phyloP scores from a whole-genome alignment of 2,113 vertebrate genomes.

The Sisor rabdophorus region DNA sequence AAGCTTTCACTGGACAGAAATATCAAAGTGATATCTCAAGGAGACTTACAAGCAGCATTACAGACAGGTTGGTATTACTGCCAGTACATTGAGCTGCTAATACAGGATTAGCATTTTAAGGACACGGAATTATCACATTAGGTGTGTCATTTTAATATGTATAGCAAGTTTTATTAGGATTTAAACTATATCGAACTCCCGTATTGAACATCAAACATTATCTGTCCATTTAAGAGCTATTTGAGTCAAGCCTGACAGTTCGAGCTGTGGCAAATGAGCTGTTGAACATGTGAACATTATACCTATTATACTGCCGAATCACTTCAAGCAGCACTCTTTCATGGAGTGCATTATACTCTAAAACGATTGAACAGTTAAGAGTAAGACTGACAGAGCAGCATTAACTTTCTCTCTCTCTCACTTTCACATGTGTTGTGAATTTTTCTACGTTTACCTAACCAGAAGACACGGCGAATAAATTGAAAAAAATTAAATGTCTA shows the following conservation, averaged over 20 bases:
- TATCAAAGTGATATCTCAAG: not conserved
- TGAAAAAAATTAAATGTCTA: slow-evolving; percentile 23
- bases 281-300: slow-evolving; percentile 9
- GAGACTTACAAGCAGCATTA: not conserved
- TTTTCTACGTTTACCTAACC: slow-evolving; percentile 11
- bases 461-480: slow-evolving; percentile 27
- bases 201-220: not conserved
- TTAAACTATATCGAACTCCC: not conserved
- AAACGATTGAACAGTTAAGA: not conserved
- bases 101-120: slow-evolving; percentile 41
- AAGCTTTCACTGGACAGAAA: not conserved
- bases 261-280: not conserved
- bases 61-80: slow-evolving; percentile 25
- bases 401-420: slow-evolving; percentile 13
- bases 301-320: slow-evolving; percentile 13
- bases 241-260: slow-evolving; percentile 7
- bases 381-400: not conserved
- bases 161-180: slow-evolving; percentile 22
- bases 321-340: slow-evolving; percentile 1
- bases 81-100: slow-evolving; percentile 29
- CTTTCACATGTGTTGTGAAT: slow-evolving; percentile 30
- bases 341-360: not conserved
- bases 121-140: slow-evolving; percentile 35
- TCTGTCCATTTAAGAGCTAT: not conserved
- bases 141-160: slow-evolving; percentile 25